Evolutionary conservation across 2,113 vertebrate genomes (phyloP).

Genomic region (Gila orcuttii): DNA sequence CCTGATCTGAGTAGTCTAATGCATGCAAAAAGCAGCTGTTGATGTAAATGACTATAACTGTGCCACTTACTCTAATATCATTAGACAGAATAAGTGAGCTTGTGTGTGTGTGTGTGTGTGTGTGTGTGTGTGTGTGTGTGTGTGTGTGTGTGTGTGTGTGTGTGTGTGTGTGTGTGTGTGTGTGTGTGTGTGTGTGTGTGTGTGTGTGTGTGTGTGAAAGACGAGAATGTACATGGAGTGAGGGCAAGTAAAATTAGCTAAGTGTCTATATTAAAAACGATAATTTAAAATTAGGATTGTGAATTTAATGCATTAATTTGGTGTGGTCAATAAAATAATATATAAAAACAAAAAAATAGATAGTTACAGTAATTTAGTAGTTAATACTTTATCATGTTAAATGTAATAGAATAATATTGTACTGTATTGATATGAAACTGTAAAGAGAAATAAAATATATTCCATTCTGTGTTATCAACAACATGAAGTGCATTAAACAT

Average conservation of each 20-base stretch:
- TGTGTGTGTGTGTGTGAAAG: background rate
- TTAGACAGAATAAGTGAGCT: constrained; percentile 36
- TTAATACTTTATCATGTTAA: no score
- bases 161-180: background rate
- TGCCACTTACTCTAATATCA: constrained; percentile 57
- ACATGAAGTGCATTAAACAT: no score
- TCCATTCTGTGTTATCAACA: no score
- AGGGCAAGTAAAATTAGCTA: background rate
- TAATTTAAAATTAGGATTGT: background rate
- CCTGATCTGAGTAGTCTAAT: constrained; percentile 40
- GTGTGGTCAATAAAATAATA: background rate
- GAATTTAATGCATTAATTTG: background rate
- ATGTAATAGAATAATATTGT: no score
- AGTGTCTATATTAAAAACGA: background rate
- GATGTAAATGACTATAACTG: constrained; percentile 58
- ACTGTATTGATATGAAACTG: no score
- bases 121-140: background rate
- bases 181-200: background rate
- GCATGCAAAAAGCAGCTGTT: constrained; percentile 57
- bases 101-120: background rate
- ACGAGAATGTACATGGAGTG: background rate
- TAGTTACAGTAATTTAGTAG: no score
- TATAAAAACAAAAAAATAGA: background rate
- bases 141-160: background rate
- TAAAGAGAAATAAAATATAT: no score